Base-by-base conservation (phyloP, 2,888 invertebrate genomes). In the Leptinotarsa haldemani region DNA sequence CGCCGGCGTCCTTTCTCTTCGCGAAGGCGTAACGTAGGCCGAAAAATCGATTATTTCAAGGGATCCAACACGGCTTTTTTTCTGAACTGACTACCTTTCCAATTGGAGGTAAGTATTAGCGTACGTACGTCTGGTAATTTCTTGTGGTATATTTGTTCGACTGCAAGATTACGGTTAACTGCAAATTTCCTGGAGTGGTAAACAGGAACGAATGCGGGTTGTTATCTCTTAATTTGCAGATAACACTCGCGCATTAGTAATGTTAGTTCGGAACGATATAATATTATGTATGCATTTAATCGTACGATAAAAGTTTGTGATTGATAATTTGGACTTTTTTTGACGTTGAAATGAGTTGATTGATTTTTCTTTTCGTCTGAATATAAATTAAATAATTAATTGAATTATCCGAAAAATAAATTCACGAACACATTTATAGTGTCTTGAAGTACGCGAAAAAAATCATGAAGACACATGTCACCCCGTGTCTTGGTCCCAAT, bases 11-110 rank as follows among this genome's bases (percentile, higher is more conserved):
- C 47, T 56, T 40, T 40, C n/a, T 18, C 18, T 56, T 56, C 22
- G 84, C 83, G 84, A 84, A 85, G 85, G 85, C 85, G 85, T 84
- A 83, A 69, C 82, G 84, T 85, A 83, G 84, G 85, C 77, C 48
- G 79, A 79, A 84, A 84, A 84, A 85, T 85, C 85, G 84, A 85
- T 85, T 82, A 68, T 30, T 68, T 56, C 53, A 47, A 56, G 68
- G 56, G 68, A 68, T 56, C 7, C 40, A 12, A 15, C 22, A 20
- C 20, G 53, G 53, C 1, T 52, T 68, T 68, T 67, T 68, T 46
- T 46, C 30, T 56, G n/a, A 30, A n/a, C 25, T 7, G 61, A 40
- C 3, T 25, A 15, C 4, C 40, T n/a, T 58, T 58, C 61, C 5
- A 7, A 9, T 30, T n/a, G 40, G 61, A 40, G 25, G 40, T 61